Base-by-base conservation (phyloP, 2,888 invertebrate species). In the Alviniconcha strummeri region DNA sequence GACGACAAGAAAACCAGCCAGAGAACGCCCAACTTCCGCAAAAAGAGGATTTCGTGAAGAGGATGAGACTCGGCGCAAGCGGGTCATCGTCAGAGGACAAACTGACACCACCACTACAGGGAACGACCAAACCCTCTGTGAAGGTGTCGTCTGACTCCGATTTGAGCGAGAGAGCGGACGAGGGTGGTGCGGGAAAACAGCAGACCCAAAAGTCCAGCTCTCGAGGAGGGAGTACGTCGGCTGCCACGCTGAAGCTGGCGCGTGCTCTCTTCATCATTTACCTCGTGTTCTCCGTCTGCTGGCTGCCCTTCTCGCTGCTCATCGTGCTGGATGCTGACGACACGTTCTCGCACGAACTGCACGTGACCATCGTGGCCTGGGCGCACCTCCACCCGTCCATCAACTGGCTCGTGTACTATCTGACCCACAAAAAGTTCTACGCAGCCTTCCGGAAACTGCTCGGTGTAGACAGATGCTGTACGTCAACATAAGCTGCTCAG, bases 331-430 rank as follows among this genome's bases (percentile, higher is more conserved):
- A 89, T 78, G 64, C 75, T 55, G 74, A 87, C 6, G 83, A 88
- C 84, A 75, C 82, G 7, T 85, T 84, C 67, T 57, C 83, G 55
- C 84, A 86, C 79, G 85, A 85, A 83, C 69, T 87, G 19, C 88
- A 89, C 83, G 80, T 88, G 71, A 84, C 82, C 52, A 82, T 89
- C 69, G 86, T 88, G 15, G 80, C 82, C 11, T 86, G 86, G 77
- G 89, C 89, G 6, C 89, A 89, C 84, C 74, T 88, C 64, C 88
- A 89, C 81, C 88, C 89, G 13, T 85, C 87, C 55, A 54, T 86
- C 36, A 89, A 88, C 83, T 89, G 88, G 83, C 72, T 87, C 3
- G 84, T 89, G 9, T 89, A 88, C 80, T 86, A 85, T 56, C 52
- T 74, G 69, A 87, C 87, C 19, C 86, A 88, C 84, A 78, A 77